Evolutionary conservation across 2,888 invertebrate species (phyloP), one percentile per base, ranked within the genome.

Genomic region (Ichneumoninae sp.): DNA sequence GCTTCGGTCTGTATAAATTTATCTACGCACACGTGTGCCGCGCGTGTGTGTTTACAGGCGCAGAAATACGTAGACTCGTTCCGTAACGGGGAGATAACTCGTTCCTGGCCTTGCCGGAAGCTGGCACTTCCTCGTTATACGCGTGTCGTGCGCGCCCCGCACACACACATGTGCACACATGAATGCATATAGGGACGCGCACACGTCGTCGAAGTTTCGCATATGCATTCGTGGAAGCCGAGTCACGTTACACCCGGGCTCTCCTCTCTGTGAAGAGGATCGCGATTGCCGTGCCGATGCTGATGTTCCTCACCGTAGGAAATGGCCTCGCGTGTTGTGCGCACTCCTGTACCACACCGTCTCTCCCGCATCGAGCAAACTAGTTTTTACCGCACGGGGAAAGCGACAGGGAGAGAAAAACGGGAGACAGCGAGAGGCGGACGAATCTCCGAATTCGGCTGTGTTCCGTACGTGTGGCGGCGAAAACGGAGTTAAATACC

Each of bases 51-150:
- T 52, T 66, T 54, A 75, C 68, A 79, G 71, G 81, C 75, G 76
- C 57, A 79, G 76, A 76, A 85, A 86, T 85, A 71, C 85, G 80
- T 80, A 83, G 80, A 85, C 80, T 83, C 83, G 85, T 85, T 83
- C 85, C 83, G 83, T 83, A 85, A 85, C 85, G 85, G 85, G 85
- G 85, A 83, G 85, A 85, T 85, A 85, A 85, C 85, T 85, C 85
- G 85, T 85, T 85, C 76, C 82, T 85, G 80, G 85, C 83, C 85
- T 85, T 85, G 85, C 85, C 85, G 85, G 85, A 85, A 85, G 85
- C 85, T 85, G 80, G 80, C 83, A 85, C 85, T 85, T 85, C 85
- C 85, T 85, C 85, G 85, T 85, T 85, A 85, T 73, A 83, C 83
- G 80, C 83, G 73, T 76, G 85, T 83, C 85, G 76, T 82, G 71